Percentiles rank a stretch among this genome's conserved stretches.
Evolutionary conservation across 1,140 invertebrate species (phyloP).

Genomic region (Melitaea cinxia): DNA sequence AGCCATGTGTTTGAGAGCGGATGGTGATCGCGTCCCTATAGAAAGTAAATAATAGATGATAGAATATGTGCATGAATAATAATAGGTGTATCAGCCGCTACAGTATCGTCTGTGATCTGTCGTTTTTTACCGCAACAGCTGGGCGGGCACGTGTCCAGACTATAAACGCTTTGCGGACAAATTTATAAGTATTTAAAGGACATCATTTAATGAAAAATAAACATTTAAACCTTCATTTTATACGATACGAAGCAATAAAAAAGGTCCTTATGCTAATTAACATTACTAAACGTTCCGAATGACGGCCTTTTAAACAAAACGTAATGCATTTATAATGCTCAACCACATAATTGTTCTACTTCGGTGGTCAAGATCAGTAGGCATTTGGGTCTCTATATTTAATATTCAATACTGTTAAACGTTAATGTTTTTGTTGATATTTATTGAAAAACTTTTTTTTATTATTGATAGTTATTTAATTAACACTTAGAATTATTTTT

Average conservation of each 20-base stretch:
- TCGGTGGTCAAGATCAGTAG: slow-evolving; percentile 26
- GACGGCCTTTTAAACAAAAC: slow-evolving; percentile 22
- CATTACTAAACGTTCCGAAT: slow-evolving; percentile 1
- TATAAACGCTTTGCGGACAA: slow-evolving; percentile 30
- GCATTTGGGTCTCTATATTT: slow-evolving; percentile 12
- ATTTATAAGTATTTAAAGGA: slow-evolving; percentile 15
- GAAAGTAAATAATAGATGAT: slow-evolving; percentile 62
- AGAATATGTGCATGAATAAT: slow-evolving; percentile 57
- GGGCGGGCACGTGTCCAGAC: slow-evolving; percentile 41
- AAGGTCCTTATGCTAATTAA: slow-evolving; percentile 13
- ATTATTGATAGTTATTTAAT: neutral
- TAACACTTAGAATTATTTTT: neutral
- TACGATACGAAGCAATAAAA: slow-evolving; percentile 11
- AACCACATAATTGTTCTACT: slow-evolving; percentile 28
- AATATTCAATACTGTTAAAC: slow-evolving; percentile 6
- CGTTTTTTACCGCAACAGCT: slow-evolving; percentile 61
- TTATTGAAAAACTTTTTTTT: neutral
- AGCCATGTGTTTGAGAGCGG: slow-evolving; percentile 30
- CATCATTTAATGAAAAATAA: slow-evolving; percentile 25
- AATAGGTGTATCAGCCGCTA: slow-evolving; percentile 45
- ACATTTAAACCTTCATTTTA: neutral
- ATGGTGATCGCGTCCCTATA: slow-evolving; percentile 37
- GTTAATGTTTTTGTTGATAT: neutral
- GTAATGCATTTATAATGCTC: slow-evolving; percentile 31
- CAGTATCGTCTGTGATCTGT: slow-evolving; percentile 46